Evolutionary conservation across 1,140 invertebrate species (phyloP).

Genomic region (Drosophila carrolli): DNA sequence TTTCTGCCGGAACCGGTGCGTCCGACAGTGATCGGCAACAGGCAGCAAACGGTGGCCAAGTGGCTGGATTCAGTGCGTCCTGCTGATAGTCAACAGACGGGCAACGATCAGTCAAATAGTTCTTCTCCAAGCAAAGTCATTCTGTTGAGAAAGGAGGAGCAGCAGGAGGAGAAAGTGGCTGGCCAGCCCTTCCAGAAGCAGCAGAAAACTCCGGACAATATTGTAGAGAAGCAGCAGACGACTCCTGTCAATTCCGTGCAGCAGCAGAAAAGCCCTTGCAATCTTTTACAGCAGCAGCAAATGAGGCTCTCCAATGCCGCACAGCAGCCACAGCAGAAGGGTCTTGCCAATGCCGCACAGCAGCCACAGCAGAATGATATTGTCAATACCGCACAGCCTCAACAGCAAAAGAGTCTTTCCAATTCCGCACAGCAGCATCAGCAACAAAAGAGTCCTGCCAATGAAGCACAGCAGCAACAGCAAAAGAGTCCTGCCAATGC

Average conservation of each 20-base stretch:
- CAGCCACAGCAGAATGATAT: not conserved
- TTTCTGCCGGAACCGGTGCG: constrained; percentile 4
- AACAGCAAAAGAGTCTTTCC: no score
- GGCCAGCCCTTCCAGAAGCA: not conserved
- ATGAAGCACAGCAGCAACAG: not conserved
- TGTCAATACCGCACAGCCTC: not conserved
- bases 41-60: constrained; percentile 9
- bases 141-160: not conserved
- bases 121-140: not conserved
- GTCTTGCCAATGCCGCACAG: not conserved
- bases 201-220: no score
- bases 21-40: not conserved
- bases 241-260: not conserved
- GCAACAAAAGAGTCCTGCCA: not conserved
- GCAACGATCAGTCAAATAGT: not conserved
- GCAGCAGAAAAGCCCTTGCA: not conserved
- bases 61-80: constrained; percentile 28
- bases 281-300: not conserved
- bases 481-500: not conserved
- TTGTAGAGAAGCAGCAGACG: not conserved
- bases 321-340: not conserved
- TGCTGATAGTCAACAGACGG: not conserved
- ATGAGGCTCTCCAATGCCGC: not conserved
- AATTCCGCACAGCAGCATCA: not conserved
- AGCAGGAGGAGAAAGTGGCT: not conserved